These are phyloP conservation scores for Arenaria interpres DNA, from an alignment of 2,113 vertebrate species.

Conservation along the genomic window DNA sequence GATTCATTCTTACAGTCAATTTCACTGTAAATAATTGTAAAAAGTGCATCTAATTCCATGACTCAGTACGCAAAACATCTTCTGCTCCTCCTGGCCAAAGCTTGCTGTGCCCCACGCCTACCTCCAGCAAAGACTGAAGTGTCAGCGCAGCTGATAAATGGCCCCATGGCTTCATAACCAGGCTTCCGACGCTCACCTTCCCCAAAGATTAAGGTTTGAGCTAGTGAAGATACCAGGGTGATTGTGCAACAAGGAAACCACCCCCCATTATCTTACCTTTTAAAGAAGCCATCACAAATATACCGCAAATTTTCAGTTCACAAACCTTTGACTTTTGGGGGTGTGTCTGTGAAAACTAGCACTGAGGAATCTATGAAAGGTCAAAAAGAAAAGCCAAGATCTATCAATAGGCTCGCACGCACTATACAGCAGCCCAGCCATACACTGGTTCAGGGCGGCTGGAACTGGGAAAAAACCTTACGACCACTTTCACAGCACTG, in stretches of 20 bases:
- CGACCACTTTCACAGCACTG: not conserved
- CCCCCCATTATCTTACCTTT: not conserved
- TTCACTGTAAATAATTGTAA: not conserved
- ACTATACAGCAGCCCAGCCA: not conserved
- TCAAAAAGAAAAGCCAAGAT: not conserved
- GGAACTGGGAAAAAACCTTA: not conserved
- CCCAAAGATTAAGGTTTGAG: not conserved
- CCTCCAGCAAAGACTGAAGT: not conserved
- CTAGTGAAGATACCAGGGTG: not conserved
- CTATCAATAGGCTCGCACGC: not conserved
- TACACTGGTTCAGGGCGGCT: not conserved
- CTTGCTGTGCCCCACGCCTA: not conserved
- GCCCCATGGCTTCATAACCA: not conserved
- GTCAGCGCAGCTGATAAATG: not conserved
- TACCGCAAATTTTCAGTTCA: fast-evolving
- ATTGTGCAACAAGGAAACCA: not conserved
- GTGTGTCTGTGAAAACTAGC: not conserved
- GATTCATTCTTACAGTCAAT: slow-evolving; percentile 18
- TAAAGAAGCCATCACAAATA: not conserved
- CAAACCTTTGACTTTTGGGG: not conserved
- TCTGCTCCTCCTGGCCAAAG: not conserved
- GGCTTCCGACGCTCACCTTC: not conserved
- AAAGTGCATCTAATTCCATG: not conserved
- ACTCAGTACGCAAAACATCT: not conserved
- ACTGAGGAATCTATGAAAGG: not conserved